These are phyloP conservation scores for Engraulis encrasicolus DNA, from an alignment of 2,113 vertebrate species.

Conservation along the genomic window DNA sequence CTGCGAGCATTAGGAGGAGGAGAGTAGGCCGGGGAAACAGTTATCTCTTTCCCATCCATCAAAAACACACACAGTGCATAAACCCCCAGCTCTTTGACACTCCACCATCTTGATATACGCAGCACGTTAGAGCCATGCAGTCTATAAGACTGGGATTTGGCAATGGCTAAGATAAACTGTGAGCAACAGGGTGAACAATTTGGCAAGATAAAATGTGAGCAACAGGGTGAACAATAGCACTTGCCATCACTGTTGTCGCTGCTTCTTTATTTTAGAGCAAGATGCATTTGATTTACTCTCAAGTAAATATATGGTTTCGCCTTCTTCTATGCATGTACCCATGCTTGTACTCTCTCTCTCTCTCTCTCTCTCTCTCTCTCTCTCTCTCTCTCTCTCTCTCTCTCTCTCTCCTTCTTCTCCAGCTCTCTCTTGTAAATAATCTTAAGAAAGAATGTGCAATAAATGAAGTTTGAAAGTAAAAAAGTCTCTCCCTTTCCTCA, in stretches of 20 bases:
- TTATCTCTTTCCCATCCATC: not conserved
- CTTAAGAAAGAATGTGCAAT: too few species aligned
- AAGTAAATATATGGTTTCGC: not conserved
- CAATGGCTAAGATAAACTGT: not conserved
- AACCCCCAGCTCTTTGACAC: not conserved
- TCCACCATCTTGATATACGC: not conserved
- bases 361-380: not conserved
- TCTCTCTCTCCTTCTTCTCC: not conserved
- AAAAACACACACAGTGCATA: too few species aligned
- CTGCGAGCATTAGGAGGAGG: not conserved
- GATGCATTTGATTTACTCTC: constrained; percentile 9
- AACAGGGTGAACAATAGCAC: not conserved
- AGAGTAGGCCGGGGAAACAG: not conserved
- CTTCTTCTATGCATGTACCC: too few species aligned
- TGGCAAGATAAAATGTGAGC: constrained; percentile 1
- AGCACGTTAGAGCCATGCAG: not conserved
- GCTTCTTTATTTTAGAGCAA: not conserved
- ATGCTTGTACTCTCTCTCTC: not conserved
- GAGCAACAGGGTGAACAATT: too few species aligned
- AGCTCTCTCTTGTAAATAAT: too few species aligned
- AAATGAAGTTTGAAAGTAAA: too few species aligned
- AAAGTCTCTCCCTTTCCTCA: not conserved
- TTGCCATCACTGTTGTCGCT: not conserved
- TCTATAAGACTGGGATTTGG: not conserved
- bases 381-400: not conserved